Conservation (phyloP, 2,888 invertebrate genomes). For the Byasa hedistus region DNA sequence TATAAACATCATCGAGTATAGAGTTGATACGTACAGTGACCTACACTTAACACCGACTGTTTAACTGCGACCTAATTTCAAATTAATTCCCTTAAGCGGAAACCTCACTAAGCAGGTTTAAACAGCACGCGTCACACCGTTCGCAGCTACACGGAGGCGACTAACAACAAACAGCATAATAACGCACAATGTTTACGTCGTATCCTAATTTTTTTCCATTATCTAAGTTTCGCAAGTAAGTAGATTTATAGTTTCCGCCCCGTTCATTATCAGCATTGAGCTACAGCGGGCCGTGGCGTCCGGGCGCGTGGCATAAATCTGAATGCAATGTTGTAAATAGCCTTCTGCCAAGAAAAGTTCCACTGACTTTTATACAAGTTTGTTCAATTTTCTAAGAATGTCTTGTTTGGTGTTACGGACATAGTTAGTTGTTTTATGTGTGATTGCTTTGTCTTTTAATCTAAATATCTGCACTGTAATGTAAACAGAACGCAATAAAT, state of each 20-base stretch:
- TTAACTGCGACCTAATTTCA: slow-evolving; percentile 77
- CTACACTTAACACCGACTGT: slow-evolving; percentile 68
- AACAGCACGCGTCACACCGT: slow-evolving; percentile 65
- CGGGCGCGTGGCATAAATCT: slow-evolving; percentile 72
- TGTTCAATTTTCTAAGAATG: slow-evolving; percentile 44
- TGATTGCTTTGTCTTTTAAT: slow-evolving; percentile 1
- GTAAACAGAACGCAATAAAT: neutral
- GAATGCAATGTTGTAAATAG: slow-evolving; percentile 70
- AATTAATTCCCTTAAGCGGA: slow-evolving; percentile 79
- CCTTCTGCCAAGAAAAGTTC: slow-evolving; percentile 55
- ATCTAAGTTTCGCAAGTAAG: slow-evolving; percentile 71
- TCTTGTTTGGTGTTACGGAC: slow-evolving; percentile 31
- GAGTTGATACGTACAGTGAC: slow-evolving; percentile 57
- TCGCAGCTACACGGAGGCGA: slow-evolving; percentile 47
- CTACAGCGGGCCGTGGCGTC: slow-evolving; percentile 42
- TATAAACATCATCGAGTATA: slow-evolving; percentile 30
- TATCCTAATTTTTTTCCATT: slow-evolving; percentile 65
- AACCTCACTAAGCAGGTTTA: slow-evolving; percentile 78
- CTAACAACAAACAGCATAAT: slow-evolving; percentile 56
- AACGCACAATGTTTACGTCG: slow-evolving; percentile 58
- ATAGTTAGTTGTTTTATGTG: slow-evolving; percentile 18
- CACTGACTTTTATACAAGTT: slow-evolving; percentile 53
- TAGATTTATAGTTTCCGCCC: slow-evolving; percentile 79
- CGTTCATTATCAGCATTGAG: slow-evolving; percentile 77
- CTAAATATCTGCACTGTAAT: neutral